These are phyloP conservation scores for Seriola rivoliana DNA, from an alignment of 2,113 vertebrate species.

Conservation along the genomic window DNA sequence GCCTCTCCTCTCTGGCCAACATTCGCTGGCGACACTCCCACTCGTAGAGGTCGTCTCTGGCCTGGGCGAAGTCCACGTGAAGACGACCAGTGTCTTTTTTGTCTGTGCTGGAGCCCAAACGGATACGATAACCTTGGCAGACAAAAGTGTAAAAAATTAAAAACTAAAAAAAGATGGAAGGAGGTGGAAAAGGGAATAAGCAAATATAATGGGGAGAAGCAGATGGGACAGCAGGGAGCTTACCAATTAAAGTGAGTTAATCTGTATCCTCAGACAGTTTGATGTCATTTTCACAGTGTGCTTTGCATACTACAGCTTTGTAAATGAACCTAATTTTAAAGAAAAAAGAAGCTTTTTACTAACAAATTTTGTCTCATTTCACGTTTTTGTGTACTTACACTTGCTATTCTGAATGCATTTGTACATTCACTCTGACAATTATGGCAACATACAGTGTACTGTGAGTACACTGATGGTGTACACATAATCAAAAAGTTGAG, in stretches of 20 bases:
- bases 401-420: too few relatives aligned
- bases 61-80: slow-evolving; percentile 96
- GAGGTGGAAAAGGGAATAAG: neutral
- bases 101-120: slow-evolving; percentile 95
- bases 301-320: neutral
- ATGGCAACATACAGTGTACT: too few relatives aligned
- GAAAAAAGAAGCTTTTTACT: neutral
- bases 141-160: neutral
- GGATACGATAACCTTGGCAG: slow-evolving; percentile 91
- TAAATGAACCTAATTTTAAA: neutral
- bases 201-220: slow-evolving; percentile 1
- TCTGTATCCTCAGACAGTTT: neutral
- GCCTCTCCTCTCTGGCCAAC: slow-evolving; percentile 94
- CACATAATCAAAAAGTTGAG: too few relatives aligned
- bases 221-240: slow-evolving; percentile 5
- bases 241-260: slow-evolving; percentile 15
- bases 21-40: slow-evolving; percentile 97
- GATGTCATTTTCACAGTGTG: slow-evolving; percentile 15
- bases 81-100: slow-evolving; percentile 95
- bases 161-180: neutral
- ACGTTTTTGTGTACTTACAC: too few relatives aligned
- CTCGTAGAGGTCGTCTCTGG: slow-evolving; percentile 96
- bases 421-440: too few relatives aligned
- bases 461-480: too few relatives aligned
- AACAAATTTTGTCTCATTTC: too few relatives aligned